Base-by-base conservation (phyloP, 1,140 invertebrate species). In the Caenorhabditis brenneri region DNA sequence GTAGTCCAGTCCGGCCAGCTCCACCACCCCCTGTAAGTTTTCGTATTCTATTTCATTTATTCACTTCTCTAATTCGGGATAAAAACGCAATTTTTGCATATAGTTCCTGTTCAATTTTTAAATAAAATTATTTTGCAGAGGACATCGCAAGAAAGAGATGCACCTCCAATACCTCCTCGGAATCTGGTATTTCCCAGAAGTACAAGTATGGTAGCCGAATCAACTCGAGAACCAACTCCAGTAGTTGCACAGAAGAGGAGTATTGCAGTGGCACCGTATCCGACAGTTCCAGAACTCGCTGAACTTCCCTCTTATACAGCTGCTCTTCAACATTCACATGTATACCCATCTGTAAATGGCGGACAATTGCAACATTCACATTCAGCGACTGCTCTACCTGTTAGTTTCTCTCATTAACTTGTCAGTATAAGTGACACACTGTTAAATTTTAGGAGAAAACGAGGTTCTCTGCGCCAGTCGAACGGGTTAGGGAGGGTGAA, bases 271-370 rank as follows among this genome's bases (percentile, higher is more conserved):
- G 65, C 65, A 12, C 29, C 65, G 24, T 74, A 74, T 74, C 65
- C 65, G 27, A 31, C 65, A 1, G 36, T 74, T 12, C 65, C 65
- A 0, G 65, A 74, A 42, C 22, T 74, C 3, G 33, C 33, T 10
- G 65, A 74, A 39, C 65, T 74, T 24, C 65, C 65, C 9, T 74
- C 65, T 10, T 74, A 74, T 24, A 74, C 65, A 3, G 33, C 33
- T 22, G 65, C 65, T 22, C 65, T 74, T 74, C 19, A 74, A 42
- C 65, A 74, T 74, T n/a, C 65, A n/a, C 60, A 65, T 10, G 36
- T 74, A 2, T 74, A 74, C 42, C 65, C 65, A 10, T 9, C 36
- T 10, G 22, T 74, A 24, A 46, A 46, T 42, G 65, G 36, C 22
- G 22, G n/a, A 12, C 53, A 55, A 12, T 42, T 74, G 2, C 65